Conservation (phyloP, 2,888 invertebrate species). For the Netelia melanura region DNA sequence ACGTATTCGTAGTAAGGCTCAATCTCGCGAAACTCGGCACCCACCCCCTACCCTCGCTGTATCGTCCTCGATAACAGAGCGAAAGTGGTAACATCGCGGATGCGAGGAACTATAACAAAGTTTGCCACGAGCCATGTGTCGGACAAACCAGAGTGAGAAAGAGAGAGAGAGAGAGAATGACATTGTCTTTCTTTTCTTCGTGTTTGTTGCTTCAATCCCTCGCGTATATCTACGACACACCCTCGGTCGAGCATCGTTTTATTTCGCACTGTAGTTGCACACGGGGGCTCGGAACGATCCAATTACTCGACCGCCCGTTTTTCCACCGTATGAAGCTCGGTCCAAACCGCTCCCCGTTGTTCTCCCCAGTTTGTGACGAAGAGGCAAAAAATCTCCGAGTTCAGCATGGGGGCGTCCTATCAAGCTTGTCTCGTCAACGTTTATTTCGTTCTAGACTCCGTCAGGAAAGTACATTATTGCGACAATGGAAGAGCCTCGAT, state of each 20-base stretch:
- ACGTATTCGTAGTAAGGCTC: neutral
- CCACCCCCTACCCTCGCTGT: neutral
- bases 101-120: constrained; percentile 53
- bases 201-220: neutral
- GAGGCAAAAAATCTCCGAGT: constrained; percentile 36
- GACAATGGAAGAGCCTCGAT: constrained; percentile 3
- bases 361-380: constrained; percentile 1
- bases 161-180: constrained; percentile 14
- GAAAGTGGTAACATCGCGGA: constrained; percentile 31
- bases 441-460: neutral
- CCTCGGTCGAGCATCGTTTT: constrained; percentile 29
- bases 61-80: constrained; percentile 39
- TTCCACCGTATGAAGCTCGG: constrained; percentile 11
- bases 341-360: constrained; percentile 1
- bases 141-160: constrained; percentile 50
- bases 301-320: constrained; percentile 63
- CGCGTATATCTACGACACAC: constrained; percentile 10
- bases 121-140: constrained; percentile 61
- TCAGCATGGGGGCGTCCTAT: constrained; percentile 13
- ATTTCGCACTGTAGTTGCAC: constrained; percentile 40
- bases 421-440: constrained; percentile 47
- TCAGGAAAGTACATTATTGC: constrained; percentile 21
- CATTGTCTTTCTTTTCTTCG: constrained; percentile 50
- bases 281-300: constrained; percentile 53
- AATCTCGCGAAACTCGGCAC: constrained; percentile 45